Conservation (phyloP, 2,888 invertebrate species). For the Ferdinandea cuprea region DNA sequence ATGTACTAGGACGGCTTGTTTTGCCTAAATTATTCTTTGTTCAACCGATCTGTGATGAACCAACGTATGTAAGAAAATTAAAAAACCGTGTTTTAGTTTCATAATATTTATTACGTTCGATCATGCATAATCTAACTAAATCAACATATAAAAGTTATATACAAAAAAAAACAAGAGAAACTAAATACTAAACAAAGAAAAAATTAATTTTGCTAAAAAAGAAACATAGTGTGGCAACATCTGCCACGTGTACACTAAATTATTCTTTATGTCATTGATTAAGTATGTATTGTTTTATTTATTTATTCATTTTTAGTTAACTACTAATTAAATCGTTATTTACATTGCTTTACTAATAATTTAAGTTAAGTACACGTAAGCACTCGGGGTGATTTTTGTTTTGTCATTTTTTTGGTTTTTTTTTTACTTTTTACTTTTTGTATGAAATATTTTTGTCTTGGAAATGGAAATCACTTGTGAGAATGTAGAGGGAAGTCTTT, state of each 20-base stretch:
- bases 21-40: too few relatives aligned
- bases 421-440: background rate
- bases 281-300: too few relatives aligned
- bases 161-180: slow-evolving; percentile 30
- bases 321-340: slow-evolving; percentile 58
- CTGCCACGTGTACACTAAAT: slow-evolving; percentile 27
- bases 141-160: slow-evolving; percentile 44
- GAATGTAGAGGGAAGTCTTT: slow-evolving; percentile 47
- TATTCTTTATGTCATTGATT: slow-evolving; percentile 50
- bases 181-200: slow-evolving; percentile 31
- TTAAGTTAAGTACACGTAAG: slow-evolving; percentile 55
- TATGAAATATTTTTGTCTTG: slow-evolving; percentile 33
- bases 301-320: too few relatives aligned
- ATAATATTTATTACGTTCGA: background rate
- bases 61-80: background rate
- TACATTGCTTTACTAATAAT: slow-evolving; percentile 36
- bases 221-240: slow-evolving; percentile 3
- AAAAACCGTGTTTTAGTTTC: background rate
- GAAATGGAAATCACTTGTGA: slow-evolving; percentile 43
- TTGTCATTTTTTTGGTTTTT: too few relatives aligned
- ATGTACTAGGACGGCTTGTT: too few relatives aligned
- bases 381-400: slow-evolving; percentile 27
- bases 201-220: slow-evolving; percentile 42
- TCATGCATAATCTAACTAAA: slow-evolving; percentile 21
- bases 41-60: background rate